These are phyloP conservation scores for Corythornis madagascariensis DNA, from an alignment of 2,113 vertebrate species.

Conservation along the genomic window DNA sequence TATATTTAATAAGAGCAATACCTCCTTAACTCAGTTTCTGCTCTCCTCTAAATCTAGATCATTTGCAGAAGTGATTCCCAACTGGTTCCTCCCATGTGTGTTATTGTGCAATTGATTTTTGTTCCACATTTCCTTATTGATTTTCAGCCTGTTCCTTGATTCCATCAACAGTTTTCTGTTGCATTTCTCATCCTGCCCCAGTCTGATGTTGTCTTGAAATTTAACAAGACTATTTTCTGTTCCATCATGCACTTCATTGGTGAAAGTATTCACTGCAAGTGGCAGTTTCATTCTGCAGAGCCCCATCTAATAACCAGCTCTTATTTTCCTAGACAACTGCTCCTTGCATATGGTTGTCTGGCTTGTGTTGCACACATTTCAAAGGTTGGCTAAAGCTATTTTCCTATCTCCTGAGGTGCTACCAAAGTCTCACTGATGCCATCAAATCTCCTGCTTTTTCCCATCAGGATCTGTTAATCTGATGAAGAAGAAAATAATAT, in stretches of 20 bases:
- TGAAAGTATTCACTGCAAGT: not conserved
- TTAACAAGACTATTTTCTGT: not conserved
- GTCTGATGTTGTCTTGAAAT: not conserved
- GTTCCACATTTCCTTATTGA: not conserved
- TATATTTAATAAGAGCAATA: not conserved
- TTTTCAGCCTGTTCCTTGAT: not conserved
- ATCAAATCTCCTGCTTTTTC: not conserved
- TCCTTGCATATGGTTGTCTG: not conserved
- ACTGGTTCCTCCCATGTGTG: not conserved
- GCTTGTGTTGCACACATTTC: not conserved
- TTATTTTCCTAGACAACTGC: not conserved
- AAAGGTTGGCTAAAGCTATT: not conserved
- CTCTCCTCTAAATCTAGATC: not conserved
- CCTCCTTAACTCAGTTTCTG: not conserved
- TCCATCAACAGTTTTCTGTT: not conserved
- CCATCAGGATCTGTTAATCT: not conserved
- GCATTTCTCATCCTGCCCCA: not conserved
- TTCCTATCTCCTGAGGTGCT: not conserved
- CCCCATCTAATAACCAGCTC: not conserved
- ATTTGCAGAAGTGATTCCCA: not conserved
- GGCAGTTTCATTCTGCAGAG: not conserved
- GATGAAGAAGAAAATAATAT: not conserved
- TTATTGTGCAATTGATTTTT: not conserved
- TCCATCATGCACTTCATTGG: not conserved
- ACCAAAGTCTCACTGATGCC: not conserved